These are phyloP conservation scores for Halcyon senegalensis DNA, from an alignment of 2,113 vertebrate species.

Conservation along the genomic window DNA sequence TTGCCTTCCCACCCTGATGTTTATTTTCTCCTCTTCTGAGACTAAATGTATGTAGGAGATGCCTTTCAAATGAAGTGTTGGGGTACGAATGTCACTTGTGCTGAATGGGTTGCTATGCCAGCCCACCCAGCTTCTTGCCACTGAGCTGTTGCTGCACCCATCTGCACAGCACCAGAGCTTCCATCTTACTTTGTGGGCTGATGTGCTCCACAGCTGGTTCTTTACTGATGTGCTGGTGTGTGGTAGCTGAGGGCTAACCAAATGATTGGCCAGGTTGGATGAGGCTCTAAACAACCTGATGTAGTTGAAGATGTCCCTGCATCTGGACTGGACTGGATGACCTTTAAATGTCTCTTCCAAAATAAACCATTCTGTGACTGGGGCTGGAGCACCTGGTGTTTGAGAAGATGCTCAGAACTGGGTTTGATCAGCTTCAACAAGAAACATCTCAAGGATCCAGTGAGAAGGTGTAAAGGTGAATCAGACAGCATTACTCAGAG, in stretches of 20 bases:
- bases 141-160: not conserved
- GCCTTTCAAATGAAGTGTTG: not conserved
- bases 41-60: not conserved
- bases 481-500: not conserved
- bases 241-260: not conserved
- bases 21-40: not conserved
- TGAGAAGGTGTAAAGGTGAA: not conserved
- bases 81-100: not conserved
- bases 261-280: not conserved
- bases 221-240: accelerated
- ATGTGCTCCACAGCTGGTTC: not conserved
- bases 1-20: not conserved
- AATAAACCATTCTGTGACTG: too few species aligned
- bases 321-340: not conserved
- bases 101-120: accelerated
- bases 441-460: not conserved
- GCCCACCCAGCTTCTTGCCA: not conserved
- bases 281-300: not conserved
- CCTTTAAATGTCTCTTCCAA: not conserved
- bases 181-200: accelerated
- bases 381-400: not conserved
- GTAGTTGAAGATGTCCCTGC: too few species aligned
- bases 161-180: not conserved
- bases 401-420: not conserved
- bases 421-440: not conserved